Evolutionary conservation across 2,113 vertebrate genomes (phyloP), one percentile per base, ranked within the genome.

Genomic region (Gymnocephalus cernua): DNA sequence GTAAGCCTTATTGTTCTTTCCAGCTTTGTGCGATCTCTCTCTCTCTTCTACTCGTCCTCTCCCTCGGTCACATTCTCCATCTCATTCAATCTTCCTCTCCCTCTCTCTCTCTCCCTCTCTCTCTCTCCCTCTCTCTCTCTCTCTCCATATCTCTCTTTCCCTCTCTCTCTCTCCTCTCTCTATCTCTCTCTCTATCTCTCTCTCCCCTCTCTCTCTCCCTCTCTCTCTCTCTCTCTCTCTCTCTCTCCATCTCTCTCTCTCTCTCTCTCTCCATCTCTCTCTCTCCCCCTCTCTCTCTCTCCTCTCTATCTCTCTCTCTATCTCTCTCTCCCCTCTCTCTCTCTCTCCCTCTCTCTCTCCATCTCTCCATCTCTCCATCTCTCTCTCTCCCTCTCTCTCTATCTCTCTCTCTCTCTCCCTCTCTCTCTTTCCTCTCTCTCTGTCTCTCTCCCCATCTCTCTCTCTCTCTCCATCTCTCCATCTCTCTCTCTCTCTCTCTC

Each of bases 1-100:
- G 41, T 57, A 4, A 69, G 53, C 53, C 29, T 45, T n/a, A 18
- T 74, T 86, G 69, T 66, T 78, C 59, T 19, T 9, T 11, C 7
- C 41, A 38, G 35, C 35, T 32, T 32, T 38, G 35, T 8, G 35
- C 35, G 35, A 38, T 41, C 67, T 35, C 67, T 32, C 73, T 32
- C 73, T 45, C 38, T 56, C 21, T 15, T 14, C 56, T 53, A 10
- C 63, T 38, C 2, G 7, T 57, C 48, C 25, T 61, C 59, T 25
- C 19, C 11, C 7, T 56, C 4, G 7, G 0, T 47, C 32, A 19
- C 47, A 6, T 21, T 23, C 47, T 62, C 8, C 14, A 16, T 74
- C 35, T 56, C 67, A 6, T 41, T 11, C 29, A 14, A 6, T 41
- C 21, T 16, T 13, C 12, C 32, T 32, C 32, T 32, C 1, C 35